Percentiles rank a stretch among this genome's conserved stretches.
Conservation (phyloP, 1,140 invertebrate species). For the Laodelphax striatellus region DNA sequence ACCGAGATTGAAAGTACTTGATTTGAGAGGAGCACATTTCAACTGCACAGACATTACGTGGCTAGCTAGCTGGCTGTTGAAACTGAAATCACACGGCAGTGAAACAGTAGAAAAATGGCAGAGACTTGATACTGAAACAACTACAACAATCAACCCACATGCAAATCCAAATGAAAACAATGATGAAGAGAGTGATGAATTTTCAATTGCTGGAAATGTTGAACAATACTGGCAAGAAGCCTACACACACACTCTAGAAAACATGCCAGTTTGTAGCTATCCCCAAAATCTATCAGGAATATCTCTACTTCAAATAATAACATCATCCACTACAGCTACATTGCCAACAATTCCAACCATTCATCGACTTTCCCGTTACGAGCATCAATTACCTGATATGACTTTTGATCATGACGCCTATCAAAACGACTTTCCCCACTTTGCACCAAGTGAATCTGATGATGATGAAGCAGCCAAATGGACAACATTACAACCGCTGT, state of each 20-base stretch:
- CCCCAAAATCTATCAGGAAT: neutral
- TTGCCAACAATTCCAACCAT: neutral
- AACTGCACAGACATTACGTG: conserved; percentile 48
- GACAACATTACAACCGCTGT: no score
- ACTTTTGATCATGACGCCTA: neutral
- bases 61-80: conserved; percentile 46
- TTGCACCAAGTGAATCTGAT: no score
- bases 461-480: no score
- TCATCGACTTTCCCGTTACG: neutral
- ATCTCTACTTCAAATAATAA: neutral
- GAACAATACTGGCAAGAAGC: no score
- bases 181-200: no score
- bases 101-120: neutral
- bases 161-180: no score
- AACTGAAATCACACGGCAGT: neutral
- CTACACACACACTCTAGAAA: neutral
- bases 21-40: conserved; percentile 46
- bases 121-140: neutral
- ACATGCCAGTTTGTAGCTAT: neutral
- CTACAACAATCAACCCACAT: neutral
- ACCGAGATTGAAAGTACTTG: conserved; percentile 47
- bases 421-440: neutral
- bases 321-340: neutral
- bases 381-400: neutral
- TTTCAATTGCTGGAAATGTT: no score